Base-by-base conservation (phyloP, 2,797 vertebrate genomes). In the Sebastes baramenuke region DNA sequence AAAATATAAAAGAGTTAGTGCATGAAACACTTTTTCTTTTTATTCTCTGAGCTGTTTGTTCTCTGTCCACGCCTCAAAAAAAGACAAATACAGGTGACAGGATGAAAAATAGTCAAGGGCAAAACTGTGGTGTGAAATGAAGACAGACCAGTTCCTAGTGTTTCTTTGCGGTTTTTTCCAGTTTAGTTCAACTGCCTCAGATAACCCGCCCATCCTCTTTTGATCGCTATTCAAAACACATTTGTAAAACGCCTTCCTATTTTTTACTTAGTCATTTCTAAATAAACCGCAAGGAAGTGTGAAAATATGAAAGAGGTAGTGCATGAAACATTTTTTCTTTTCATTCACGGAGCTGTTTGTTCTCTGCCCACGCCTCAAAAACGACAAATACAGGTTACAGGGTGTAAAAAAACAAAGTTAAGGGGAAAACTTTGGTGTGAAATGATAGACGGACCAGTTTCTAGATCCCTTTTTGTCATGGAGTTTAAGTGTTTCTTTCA, bases 21-120 rank as follows among this genome's bases (percentile, higher is more conserved):
- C 29, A n/a, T 4, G 11, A 65, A 49, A 56, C 29, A 10, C 20
- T 60, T 27, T 5, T 38, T 59, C 36, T 29, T n/a, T 6, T 9
- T 5, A 1, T 11, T 9, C 49, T 8, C 46, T 18, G 46, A 20
- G 49, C 49, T 30, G 16, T 6, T 55, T 25, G 29, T 27, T 60
- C 11, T 52, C 24, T 13, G 8, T 8, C 6, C 29, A 42, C 24
- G 16, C 13, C 9, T 12, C 3, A 22, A 59, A 42, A 29, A 22
- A 59, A 42, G 22, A 10, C 6, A 14, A 7, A 20, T 32, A 5
- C 24, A 32, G 16, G 4, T 32, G 13, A 32, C 12, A 10, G 29
- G 4, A 0, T 11, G 4, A 13, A 52, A 22, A 22, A 18, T 18
- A 22, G n/a, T 22, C 2, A 49, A 34, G 3, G 6, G 24, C 2